Evolutionary conservation across 2,888 invertebrate species (phyloP).

Genomic region (Caenorhabditis japonica): DNA sequence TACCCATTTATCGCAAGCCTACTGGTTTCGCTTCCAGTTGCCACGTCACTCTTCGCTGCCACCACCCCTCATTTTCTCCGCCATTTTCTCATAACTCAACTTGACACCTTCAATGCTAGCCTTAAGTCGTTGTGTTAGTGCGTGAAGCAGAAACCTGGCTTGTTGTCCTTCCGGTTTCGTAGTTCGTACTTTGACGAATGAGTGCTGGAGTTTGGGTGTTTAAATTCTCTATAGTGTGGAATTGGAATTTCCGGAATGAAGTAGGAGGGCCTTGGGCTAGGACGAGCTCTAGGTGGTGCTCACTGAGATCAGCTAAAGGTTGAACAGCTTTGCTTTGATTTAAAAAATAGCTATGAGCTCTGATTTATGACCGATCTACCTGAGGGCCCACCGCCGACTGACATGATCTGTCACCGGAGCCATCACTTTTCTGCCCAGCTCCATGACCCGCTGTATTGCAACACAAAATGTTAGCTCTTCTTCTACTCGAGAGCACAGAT

Average conservation of each 20-base stretch:
- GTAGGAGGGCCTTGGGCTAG: too few relatives aligned
- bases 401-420: constrained; percentile 21
- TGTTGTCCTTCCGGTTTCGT: not conserved
- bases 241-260: too few relatives aligned
- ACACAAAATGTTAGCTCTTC: not conserved
- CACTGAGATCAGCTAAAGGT: too few relatives aligned
- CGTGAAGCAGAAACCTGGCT: too few relatives aligned
- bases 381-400: not conserved
- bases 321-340: not conserved
- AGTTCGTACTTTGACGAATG: too few relatives aligned
- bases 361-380: constrained; percentile 16
- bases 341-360: not conserved
- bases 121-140: constrained; percentile 6
- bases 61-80: not conserved
- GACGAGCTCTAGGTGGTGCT: too few relatives aligned
- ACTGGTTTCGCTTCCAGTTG: constrained; percentile 21
- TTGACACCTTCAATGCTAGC: constrained; percentile 40
- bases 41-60: constrained; percentile 30
- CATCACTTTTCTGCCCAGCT: constrained; percentile 7
- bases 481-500: not conserved
- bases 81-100: constrained; percentile 25
- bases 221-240: too few relatives aligned
- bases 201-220: too few relatives aligned
- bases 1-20: constrained; percentile 7
- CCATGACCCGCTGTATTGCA: not conserved